Percentiles rank a stretch among this genome's conserved stretches.
Evolutionary conservation across 1,140 invertebrate genomes (phyloP).

Genomic region (Globodera rostochiensis): DNA sequence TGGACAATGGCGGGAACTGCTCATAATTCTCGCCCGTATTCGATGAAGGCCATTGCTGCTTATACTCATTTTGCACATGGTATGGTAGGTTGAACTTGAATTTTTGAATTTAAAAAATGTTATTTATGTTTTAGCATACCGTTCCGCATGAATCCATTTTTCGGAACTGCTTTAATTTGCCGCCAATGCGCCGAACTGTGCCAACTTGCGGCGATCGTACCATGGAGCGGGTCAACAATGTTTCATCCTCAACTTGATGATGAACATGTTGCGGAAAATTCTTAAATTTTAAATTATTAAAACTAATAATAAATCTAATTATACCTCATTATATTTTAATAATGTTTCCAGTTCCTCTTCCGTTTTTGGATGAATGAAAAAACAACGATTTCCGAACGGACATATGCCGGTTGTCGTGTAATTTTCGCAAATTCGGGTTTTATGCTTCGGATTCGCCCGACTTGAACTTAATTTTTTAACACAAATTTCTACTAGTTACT

Average conservation of each 20-base stretch:
- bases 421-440: conserved; percentile 59
- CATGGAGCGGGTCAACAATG: neutral
- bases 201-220: neutral
- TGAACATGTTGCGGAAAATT: neutral
- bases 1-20: neutral
- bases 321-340: neutral
- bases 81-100: neutral
- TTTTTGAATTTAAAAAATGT: neutral
- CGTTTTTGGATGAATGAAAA: conserved; percentile 56
- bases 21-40: neutral
- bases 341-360: neutral
- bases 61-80: neutral
- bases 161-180: neutral
- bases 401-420: conserved; percentile 57
- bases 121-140: neutral
- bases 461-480: conserved; percentile 23
- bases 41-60: neutral
- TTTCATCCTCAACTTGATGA: neutral
- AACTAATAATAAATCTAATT: neutral
- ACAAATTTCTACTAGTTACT: too few species aligned
- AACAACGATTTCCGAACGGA: conserved; percentile 55
- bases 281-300: neutral
- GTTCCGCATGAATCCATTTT: conserved; percentile 7
- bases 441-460: conserved; percentile 47
- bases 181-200: neutral